Percentiles rank a stretch among this genome's conserved stretches.
These are phyloP conservation scores for Netelia inedita DNA, from an alignment of 2,888 invertebrate species.

Conservation along the genomic window DNA sequence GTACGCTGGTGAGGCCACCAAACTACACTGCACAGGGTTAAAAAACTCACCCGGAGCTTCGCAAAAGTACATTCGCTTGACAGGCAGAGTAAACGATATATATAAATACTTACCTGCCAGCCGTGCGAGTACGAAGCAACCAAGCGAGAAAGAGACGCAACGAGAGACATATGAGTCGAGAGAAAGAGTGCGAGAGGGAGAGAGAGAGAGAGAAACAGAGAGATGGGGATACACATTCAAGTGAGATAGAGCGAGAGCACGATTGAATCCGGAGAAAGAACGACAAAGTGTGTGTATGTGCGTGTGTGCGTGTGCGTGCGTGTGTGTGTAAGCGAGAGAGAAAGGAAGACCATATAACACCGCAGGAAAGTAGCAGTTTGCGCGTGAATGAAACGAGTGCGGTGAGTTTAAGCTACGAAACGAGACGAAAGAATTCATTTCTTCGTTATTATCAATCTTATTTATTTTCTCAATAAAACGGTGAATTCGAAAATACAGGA, in stretches of 20 bases:
- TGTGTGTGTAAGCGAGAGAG: conserved; percentile 31
- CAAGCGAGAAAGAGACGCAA: conserved; percentile 59
- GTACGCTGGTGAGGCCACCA: neutral
- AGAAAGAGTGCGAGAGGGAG: conserved; percentile 45
- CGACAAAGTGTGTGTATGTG: neutral
- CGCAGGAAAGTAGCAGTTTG: conserved; percentile 16
- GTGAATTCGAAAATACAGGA: conserved; percentile 40
- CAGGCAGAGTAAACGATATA: conserved; percentile 17
- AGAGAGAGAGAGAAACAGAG: conserved; percentile 34
- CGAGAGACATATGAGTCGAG: conserved; percentile 40
- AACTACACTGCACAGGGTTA: neutral
- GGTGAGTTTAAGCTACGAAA: neutral
- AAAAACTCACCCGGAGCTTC: conserved; percentile 22
- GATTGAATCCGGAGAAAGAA: conserved; percentile 59
- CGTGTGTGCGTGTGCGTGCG: neutral
- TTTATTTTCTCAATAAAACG: neutral
- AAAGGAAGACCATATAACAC: conserved; percentile 6
- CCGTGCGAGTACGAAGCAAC: neutral
- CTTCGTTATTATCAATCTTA: neutral
- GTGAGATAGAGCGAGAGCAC: conserved; percentile 40
- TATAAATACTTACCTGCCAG: neutral
- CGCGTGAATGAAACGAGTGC: neutral
- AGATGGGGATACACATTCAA: conserved; percentile 33
- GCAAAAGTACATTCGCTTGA: conserved; percentile 34
- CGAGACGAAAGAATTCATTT: neutral